Evolutionary conservation across 2,797 vertebrate genomes (phyloP), one percentile per base, ranked within the genome.

Genomic region (Clarias laeviceps): DNA sequence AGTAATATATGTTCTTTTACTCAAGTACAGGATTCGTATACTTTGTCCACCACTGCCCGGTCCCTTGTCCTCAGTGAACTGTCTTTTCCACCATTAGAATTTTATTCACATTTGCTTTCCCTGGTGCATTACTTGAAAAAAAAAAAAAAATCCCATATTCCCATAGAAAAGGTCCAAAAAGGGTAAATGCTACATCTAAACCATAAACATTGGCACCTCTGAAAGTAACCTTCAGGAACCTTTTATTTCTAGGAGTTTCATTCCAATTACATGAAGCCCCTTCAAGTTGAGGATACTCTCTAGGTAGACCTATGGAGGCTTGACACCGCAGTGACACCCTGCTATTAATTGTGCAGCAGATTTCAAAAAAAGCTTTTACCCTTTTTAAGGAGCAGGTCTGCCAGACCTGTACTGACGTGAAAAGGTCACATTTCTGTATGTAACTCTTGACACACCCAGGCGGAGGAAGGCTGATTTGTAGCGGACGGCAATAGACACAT

Each of bases 341-440:
- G 17, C 4, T 80, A 80, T 65, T 80, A 80, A 80, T 14, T 11
- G 27, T 29, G 37, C n/a, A 12, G 40, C 40, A 65, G 37, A 65
- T 65, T 50, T 50, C 78, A 29, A 27, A 56, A 78, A 76, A 57
- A 62, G 84, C 76, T 85, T 2, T 20, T 76, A 65, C 81, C 34
- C 56, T 81, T 85, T 80, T 83, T 45, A 84, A 87, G 91, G 90
- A 88, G 68, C 83, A 85, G 66, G 66, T 80, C 88, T 45, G 87
- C 80, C 79, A 73, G 87, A 85, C 78, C 14, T 57, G 86, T 66
- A 59, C 64, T 27, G n/a, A 8, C 34, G 17, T 64, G 66, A 83
- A 89, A 89, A 86, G 85, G 90, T 89, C 65, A 87, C 79, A 78
- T 40, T 87, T 70, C 68, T 86, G 77, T 72, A 77, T 89, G 79